A percentile compares a stretch with the other conserved stretches of the same genome.
These are phyloP conservation scores for Plumapathes pennacea DNA, from an alignment of 92 coral and sea anemone genomes.

Conservation along the genomic window DNA sequence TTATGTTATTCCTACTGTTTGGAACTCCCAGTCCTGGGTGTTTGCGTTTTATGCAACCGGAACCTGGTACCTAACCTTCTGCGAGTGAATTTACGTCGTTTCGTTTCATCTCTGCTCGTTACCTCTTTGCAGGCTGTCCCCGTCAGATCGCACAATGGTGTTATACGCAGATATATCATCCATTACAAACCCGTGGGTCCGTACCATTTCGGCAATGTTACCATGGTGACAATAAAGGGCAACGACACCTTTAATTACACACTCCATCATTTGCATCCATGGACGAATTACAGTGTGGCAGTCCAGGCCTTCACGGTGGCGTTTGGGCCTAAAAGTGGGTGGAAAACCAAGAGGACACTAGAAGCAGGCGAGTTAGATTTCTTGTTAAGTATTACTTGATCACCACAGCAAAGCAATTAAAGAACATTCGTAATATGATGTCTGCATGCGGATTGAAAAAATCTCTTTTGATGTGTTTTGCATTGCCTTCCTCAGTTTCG, in stretches of 20 bases:
- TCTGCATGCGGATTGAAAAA: no score
- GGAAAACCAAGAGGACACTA: slow-evolving; percentile 58
- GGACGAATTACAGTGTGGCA: slow-evolving; percentile 77
- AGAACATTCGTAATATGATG: no score
- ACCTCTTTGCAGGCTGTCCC: slow-evolving; percentile 60
- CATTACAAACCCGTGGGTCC: slow-evolving; percentile 56
- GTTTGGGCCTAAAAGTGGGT: slow-evolving; percentile 68
- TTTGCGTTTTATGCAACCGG: no score
- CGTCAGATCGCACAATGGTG: slow-evolving; percentile 68
- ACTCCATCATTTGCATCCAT: slow-evolving; percentile 47
- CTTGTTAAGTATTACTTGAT: no score
- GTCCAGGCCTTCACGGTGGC: slow-evolving; percentile 81
- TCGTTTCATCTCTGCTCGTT: no score
- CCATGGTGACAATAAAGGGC: slow-evolving; percentile 13
- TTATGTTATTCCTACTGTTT: no score
- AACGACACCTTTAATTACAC: slow-evolving; percentile 41
- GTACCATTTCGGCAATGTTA: slow-evolving; percentile 15
- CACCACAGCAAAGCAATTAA: no score
- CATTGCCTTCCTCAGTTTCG: no score
- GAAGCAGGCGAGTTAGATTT: slow-evolving; percentile 92
- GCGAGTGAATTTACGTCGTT: no score
- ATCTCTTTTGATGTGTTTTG: no score
- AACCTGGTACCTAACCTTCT: no score
- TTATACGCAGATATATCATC: slow-evolving; percentile 54
- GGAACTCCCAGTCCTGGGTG: no score